These are phyloP conservation scores for Octodon degus DNA, from an alignment of 2,113 vertebrate genomes.

Conservation along the genomic window DNA sequence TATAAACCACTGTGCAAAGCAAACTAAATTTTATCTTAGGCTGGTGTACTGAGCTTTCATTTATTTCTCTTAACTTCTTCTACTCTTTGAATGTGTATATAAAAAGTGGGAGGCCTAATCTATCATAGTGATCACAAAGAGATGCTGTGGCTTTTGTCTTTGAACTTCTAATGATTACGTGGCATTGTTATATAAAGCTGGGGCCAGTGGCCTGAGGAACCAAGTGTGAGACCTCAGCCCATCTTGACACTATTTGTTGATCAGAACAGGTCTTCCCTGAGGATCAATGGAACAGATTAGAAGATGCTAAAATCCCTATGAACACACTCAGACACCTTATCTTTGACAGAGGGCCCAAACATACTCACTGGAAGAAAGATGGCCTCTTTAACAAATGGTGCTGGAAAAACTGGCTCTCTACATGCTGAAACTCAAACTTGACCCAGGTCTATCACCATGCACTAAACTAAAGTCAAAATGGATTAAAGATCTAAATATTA, in stretches of 20 bases:
- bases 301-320: no score
- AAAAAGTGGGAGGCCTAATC: conserved; percentile 56
- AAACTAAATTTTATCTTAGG: conserved; percentile 71
- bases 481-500: no score
- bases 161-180: conserved; percentile 72
- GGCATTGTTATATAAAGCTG: conserved; percentile 59
- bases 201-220: conserved; percentile 18
- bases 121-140: conserved; percentile 61
- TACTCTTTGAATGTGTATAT: conserved; percentile 58
- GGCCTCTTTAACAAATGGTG: no score
- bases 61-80: conserved; percentile 70
- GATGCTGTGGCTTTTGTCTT: conserved; percentile 67
- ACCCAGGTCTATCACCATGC: no score
- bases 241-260: not conserved
- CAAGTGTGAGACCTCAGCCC: not conserved
- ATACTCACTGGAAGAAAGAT: no score
- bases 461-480: no score
- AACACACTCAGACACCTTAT: no score
- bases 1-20: conserved; percentile 71
- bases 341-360: no score
- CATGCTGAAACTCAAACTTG: no score
- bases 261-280: no score
- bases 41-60: conserved; percentile 67
- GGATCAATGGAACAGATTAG: no score
- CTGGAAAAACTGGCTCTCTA: no score